A percentile compares a stretch with the other conserved stretches of the same genome.
Evolutionary conservation across 2,797 vertebrate species (phyloP).

Genomic region (Geotrypetes seraphini): DNA sequence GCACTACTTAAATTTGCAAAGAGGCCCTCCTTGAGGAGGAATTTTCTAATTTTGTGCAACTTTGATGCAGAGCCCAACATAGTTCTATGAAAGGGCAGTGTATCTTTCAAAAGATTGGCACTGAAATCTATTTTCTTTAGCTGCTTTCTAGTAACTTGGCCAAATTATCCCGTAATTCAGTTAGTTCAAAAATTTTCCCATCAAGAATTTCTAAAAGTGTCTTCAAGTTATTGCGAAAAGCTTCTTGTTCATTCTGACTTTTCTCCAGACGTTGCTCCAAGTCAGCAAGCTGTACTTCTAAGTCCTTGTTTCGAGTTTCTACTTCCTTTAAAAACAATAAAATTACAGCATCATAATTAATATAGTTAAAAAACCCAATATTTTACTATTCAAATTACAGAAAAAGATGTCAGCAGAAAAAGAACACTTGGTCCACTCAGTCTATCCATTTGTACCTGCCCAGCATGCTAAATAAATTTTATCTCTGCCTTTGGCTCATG

Average conservation of each 20-base stretch:
- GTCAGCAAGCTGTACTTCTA: constrained; percentile 85
- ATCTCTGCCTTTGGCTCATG: too few relatives aligned
- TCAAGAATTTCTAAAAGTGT: constrained; percentile 96
- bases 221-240: constrained; percentile 94
- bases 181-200: constrained; percentile 97
- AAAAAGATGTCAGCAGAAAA: too few relatives aligned
- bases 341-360: too few relatives aligned
- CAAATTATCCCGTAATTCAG: constrained; percentile 92
- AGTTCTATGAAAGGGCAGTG: constrained; percentile 55
- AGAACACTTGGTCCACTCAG: too few relatives aligned
- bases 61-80: constrained; percentile 59
- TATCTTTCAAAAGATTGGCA: constrained; percentile 55
- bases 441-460: too few relatives aligned
- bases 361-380: too few relatives aligned
- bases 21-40: constrained; percentile 43
- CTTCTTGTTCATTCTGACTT: constrained; percentile 92
- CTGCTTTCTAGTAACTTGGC: constrained; percentile 92
- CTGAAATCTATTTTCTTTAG: constrained; percentile 63
- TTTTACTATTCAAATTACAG: too few relatives aligned
- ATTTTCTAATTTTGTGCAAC: constrained; percentile 58
- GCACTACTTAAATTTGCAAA: constrained; percentile 58
- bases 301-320: constrained; percentile 83
- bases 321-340: constrained; percentile 77
- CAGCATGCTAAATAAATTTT: too few relatives aligned
- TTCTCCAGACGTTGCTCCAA: constrained; percentile 90